Evolutionary conservation across 2,888 invertebrate genomes (phyloP), one percentile per base, ranked within the genome.

Genomic region (Oligia strigilis): DNA sequence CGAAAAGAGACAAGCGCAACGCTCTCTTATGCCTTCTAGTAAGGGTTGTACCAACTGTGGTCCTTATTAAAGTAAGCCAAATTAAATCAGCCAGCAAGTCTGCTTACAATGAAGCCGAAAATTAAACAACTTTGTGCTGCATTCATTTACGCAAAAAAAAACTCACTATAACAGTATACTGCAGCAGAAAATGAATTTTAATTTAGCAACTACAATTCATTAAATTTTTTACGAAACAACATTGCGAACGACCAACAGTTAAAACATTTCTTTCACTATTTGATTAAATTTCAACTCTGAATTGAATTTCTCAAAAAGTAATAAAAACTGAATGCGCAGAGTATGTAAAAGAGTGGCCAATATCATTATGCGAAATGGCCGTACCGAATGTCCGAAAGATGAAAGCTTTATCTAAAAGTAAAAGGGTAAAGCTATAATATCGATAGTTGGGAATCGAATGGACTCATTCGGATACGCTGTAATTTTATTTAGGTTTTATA

Each of bases 371-470:
- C 92, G 91, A 92, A 93, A 93, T 91, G 93, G 91, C 90, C 91
- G 87, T 91, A 90, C 77, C 90, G 91, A 93, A 92, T 92, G 92
- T 91, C 89, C 91, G 90, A 92, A 92, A 93, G 93, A 94, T 93
- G 94, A 94, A 94, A 93, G 93, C 92, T 92, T 94, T 94, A 95
- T 95, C 95, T 93, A 94, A 95, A 94, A 91, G 92, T 95, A 92
- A 95, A 94, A 95, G 95, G 96, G 94, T 95, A 94, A 91, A 89
- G 92, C 92, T 92, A 90, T 92, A 79, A 91, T 94, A 94, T 92
- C 93, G 91, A 95, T 94, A 94, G 93, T 93, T 92, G 88, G 91
- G 91, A 92, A 92, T 91, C 92, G 92, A 93, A 93, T 92, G 88
- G 92, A 92, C 92, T 92, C 91, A 90, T 90, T 90, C 85, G 89